Conservation (phyloP, 1,140 invertebrate species). For the Eueides isabella region DNA sequence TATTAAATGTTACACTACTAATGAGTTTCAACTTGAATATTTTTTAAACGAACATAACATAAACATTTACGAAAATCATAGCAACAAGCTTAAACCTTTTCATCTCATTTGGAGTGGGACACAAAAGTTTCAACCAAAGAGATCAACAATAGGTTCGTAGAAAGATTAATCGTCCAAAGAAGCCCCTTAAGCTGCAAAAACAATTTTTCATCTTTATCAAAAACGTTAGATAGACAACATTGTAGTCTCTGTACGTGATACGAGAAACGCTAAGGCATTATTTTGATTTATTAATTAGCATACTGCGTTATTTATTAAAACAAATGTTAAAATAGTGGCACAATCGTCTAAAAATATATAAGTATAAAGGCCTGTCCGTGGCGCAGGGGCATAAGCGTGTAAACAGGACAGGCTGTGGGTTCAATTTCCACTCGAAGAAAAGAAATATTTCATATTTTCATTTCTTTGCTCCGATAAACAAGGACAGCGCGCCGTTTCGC, state of each 20-base stretch:
- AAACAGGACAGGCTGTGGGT: too few relatives aligned
- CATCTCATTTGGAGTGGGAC: slow-evolving; percentile 63
- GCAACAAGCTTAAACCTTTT: slow-evolving; percentile 56
- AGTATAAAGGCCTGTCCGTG: too few relatives aligned
- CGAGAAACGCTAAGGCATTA: background rate
- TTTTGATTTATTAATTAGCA: background rate
- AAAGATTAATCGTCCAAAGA: slow-evolving; percentile 77
- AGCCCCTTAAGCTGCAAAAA: slow-evolving; percentile 65
- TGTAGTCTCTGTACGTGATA: slow-evolving; percentile 19
- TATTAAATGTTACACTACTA: background rate
- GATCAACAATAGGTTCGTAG: slow-evolving; percentile 71
- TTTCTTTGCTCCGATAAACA: too few relatives aligned
- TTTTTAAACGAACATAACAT: background rate
- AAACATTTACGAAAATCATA: slow-evolving; percentile 43
- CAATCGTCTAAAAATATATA: too few relatives aligned
- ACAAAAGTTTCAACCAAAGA: slow-evolving; percentile 70
- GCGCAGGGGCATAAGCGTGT: too few relatives aligned
- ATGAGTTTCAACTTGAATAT: background rate
- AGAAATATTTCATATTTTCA: too few relatives aligned
- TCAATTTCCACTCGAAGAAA: too few relatives aligned
- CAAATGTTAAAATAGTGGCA: background rate
- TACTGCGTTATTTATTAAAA: background rate
- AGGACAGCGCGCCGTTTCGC: too few relatives aligned
- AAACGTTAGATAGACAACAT: slow-evolving; percentile 49
- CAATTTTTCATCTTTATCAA: slow-evolving; percentile 80